Evolutionary conservation across 2,888 invertebrate species (phyloP), one percentile per base, ranked within the genome.

Genomic region (Urechis unicinctus): DNA sequence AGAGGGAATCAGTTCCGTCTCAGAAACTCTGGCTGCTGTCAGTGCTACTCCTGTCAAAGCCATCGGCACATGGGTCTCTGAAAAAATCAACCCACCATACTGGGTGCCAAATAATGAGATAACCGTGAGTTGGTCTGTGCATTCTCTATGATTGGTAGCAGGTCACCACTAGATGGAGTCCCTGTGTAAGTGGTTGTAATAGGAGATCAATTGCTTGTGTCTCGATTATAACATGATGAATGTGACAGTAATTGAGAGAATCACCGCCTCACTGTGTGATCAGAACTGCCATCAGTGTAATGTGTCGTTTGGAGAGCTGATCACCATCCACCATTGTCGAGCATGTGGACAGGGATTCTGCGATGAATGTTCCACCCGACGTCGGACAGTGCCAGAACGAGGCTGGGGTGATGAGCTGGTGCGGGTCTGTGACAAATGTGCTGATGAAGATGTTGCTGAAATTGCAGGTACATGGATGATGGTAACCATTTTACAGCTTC

Each of bases 321-420:
- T 61, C 30, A 70, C 71, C 60, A 78, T 75, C 50, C 77, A 71
- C 69, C 89, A 89, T 69, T 89, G 88, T 68, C 84, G 88, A 51
- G 81, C 85, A 0, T 89, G 89, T 74, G 89, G 89, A 0, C 85
- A 87, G 71, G 89, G 89, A 0, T 88, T 89, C 68, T 90, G 89
- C 73, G 84, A 85, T 61, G 73, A 72, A 25, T 90, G 89, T 70
- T 87, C 88, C 1, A 82, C 83, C n/a, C 81, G 83, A 53, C 80
- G 80, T 52, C 81, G 84, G 67, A 82, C 85, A 22, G 88, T 89
- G 22, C 88, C 88, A 17, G 82, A 83, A 13, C 81, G 85, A 60
- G 88, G 88, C 54, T 89, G 89, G 88, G 77, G 75, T 1, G 75
- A 79, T 6, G 79, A 81, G 24, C 84, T 85, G 1, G 88, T 88